Evolutionary conservation across 2,113 vertebrate species (phyloP), one percentile per base, ranked within the genome.

Genomic region (Pseudonaja textilis): DNA sequence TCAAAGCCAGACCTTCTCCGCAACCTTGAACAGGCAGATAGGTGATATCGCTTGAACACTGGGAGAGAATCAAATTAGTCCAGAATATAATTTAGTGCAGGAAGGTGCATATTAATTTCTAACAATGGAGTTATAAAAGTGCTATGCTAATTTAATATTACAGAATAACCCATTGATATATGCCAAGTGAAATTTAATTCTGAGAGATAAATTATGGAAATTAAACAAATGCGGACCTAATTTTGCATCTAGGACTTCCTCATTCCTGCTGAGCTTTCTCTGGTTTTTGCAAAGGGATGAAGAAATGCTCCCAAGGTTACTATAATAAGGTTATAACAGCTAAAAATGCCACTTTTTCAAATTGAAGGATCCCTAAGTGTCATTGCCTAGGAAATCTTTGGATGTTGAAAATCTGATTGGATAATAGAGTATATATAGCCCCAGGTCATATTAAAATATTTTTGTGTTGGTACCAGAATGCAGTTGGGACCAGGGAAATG

Each of bases 61-160:
- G 56, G 88, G 85, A 7, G 5, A 42, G 91, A 69, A 81, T 39
- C 25, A 91, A 89, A 11, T 61, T 89, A 93, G 42, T 85, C 57
- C 88, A 69, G 54, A 42, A 29, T 93, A 87, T 56, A 10, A 94
- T 95, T 95, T 95, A 96, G 95, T 89, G 93, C 1, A 89, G 23
- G 93, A 86, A 52, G 20, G 3, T 93, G 91, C 92, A 86, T n/a
- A 93, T 95, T 94, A 94, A 88, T 93, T 0, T n/a, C 89, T 94
- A 94, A 94, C 93, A 25, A 94, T 95, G 92, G 47, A 81, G 90
- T 69, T 89, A 74, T 90, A 93, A 92, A 81, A 90, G 47, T 23
- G 18, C 90, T 90, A 23, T 57, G 14, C 34, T 81, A 45, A 81
- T 74, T 26, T 34, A 16, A 55, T 55, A 81, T 25, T 81, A 54